Evolutionary conservation across 2,113 vertebrate species (phyloP).

Genomic region (Polypterus senegalus): DNA sequence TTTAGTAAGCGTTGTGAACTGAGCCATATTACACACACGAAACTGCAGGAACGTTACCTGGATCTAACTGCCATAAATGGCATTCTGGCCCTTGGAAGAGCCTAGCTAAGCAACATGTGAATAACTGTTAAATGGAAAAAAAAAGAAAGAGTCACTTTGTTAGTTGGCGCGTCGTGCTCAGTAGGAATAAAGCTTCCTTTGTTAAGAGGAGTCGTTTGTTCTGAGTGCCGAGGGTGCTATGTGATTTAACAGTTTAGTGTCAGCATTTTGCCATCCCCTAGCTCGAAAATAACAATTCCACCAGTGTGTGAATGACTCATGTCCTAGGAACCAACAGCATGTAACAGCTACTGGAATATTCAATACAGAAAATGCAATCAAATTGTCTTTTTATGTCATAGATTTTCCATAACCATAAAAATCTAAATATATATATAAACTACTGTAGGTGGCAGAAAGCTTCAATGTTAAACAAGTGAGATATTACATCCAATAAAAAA

Average conservation of each 20-base stretch:
- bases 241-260: constrained; percentile 7
- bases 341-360: neutral
- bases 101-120: too few relatives aligned
- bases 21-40: too few relatives aligned
- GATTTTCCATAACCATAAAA: neutral
- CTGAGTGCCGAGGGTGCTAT: neutral
- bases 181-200: constrained; percentile 19
- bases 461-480: too few relatives aligned
- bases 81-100: too few relatives aligned
- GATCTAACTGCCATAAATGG: too few relatives aligned
- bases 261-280: constrained; percentile 12
- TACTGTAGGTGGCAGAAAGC: too few relatives aligned
- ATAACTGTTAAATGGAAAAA: neutral
- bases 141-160: neutral
- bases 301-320: constrained; percentile 18
- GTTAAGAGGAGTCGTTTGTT: constrained; percentile 9
- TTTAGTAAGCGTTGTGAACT: too few relatives aligned
- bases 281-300: constrained; percentile 14
- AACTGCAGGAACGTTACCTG: too few relatives aligned
- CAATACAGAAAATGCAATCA: constrained; percentile 12
- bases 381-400: constrained; percentile 1
- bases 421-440: too few relatives aligned
- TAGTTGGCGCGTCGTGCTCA: neutral
- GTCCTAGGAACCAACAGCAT: constrained; percentile 1
- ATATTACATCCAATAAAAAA: too few relatives aligned